A percentile compares a stretch with the other conserved stretches of the same genome.
Conservation (phyloP, 2,113 vertebrate genomes). For the Macrotus californicus region DNA sequence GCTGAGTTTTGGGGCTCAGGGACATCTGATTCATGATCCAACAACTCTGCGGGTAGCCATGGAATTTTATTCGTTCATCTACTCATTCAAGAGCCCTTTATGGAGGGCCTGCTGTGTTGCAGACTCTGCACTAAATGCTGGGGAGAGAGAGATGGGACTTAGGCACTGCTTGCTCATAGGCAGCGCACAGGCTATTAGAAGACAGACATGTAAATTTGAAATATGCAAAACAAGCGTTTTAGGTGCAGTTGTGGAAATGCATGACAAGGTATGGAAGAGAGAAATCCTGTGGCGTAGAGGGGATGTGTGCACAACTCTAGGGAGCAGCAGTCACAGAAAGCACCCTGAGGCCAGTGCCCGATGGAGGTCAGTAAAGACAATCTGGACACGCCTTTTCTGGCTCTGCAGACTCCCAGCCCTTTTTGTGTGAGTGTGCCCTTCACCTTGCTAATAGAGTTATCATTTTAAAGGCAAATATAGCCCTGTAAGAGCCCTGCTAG, state of each 20-base stretch:
- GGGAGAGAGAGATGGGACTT: not conserved
- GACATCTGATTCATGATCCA: not conserved
- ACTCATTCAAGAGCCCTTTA: not conserved
- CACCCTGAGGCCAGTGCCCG: rapidly evolving
- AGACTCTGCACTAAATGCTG: not conserved
- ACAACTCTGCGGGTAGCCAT: not conserved
- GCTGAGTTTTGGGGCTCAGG: not conserved
- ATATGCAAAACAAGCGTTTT: not conserved
- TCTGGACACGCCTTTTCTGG: no score
- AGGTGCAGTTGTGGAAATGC: not conserved
- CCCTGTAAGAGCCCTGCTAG: not conserved
- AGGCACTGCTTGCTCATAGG: not conserved
- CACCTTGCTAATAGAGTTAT: not conserved
- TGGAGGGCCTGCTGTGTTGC: not conserved
- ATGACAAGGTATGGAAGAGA: not conserved
- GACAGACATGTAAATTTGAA: not conserved
- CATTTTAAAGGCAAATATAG: not conserved
- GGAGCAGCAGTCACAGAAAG: not conserved
- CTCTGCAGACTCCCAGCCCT: not conserved
- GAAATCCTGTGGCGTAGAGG: not conserved
- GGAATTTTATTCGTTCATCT: not conserved
- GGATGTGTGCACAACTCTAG: no score
- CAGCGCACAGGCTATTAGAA: not conserved
- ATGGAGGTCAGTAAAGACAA: not conserved
- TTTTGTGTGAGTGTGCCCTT: not conserved